Conservation (phyloP, 2,888 invertebrate genomes). For the Zeuzera pyrina region DNA sequence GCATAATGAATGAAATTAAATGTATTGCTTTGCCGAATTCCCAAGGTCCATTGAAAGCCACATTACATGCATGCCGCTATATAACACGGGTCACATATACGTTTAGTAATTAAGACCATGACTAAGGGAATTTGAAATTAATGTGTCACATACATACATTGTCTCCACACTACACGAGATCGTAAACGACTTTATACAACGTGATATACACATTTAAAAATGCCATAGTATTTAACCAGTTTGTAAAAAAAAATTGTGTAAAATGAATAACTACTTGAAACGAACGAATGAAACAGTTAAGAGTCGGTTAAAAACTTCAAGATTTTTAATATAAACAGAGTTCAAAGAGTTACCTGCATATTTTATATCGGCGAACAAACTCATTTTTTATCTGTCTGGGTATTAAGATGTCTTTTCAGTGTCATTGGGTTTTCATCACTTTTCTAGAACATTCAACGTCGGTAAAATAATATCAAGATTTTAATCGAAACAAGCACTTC, state of each 20-base stretch:
- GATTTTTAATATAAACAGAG: too few species aligned
- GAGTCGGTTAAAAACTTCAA: too few species aligned
- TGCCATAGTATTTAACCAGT: background rate
- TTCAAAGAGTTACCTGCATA: slow-evolving; percentile 45
- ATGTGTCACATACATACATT: slow-evolving; percentile 38
- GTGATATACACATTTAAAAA: background rate
- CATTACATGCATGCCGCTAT: slow-evolving; percentile 6
- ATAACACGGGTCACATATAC: slow-evolving; percentile 9
- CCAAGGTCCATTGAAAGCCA: slow-evolving; percentile 23
- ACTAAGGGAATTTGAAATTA: slow-evolving; percentile 32
- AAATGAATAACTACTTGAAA: too few species aligned
- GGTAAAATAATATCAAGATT: too few species aligned
- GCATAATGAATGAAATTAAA: too few species aligned
- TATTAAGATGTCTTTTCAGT: slow-evolving; percentile 43
- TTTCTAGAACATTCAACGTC: too few species aligned
- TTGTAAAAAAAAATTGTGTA: background rate
- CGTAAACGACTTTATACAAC: background rate
- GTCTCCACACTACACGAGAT: slow-evolving; percentile 22
- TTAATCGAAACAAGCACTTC: too few species aligned
- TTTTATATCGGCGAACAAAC: slow-evolving; percentile 36
- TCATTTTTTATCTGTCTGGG: slow-evolving; percentile 56
- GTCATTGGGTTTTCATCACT: too few species aligned
- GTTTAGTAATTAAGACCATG: slow-evolving; percentile 47
- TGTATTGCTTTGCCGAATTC: too few species aligned
- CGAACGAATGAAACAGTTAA: too few species aligned